Conservation (phyloP, 2,113 vertebrate genomes). For the Peromyscus californicus region DNA sequence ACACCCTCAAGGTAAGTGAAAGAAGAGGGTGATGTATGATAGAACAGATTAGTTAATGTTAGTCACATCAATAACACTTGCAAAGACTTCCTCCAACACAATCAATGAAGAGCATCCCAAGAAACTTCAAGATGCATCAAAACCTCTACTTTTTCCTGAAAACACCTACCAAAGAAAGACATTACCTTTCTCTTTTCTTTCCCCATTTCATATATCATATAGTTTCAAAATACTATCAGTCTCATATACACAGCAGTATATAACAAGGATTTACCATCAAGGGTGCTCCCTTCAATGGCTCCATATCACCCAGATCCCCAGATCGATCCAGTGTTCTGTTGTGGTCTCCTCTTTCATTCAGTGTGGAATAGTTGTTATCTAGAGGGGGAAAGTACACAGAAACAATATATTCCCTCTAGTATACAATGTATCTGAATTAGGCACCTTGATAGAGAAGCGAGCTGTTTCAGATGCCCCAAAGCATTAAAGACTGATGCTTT, state of each 20-base stretch:
- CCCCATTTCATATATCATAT: neutral
- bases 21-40: neutral
- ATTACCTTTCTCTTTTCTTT: neutral
- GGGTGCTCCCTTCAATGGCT: constrained; percentile 90
- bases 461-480: constrained; percentile 26
- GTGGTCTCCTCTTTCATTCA: constrained; percentile 94
- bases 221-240: constrained; percentile 34
- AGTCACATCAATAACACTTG: neutral
- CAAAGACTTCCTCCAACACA: neutral
- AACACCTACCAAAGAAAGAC: constrained; percentile 36
- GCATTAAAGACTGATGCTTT: neutral
- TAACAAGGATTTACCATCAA: constrained; percentile 85
- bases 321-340: constrained; percentile 94
- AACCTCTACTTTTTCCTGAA: constrained; percentile 34
- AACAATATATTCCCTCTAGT: neutral
- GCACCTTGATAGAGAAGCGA: neutral
- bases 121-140: neutral
- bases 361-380: constrained; percentile 93
- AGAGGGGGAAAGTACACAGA: neutral
- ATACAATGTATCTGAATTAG: neutral
- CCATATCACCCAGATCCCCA: constrained; percentile 92
- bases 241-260: neutral
- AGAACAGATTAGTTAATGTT: neutral
- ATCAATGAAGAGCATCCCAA: neutral
- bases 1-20: neutral